Evolutionary conservation across 2,888 invertebrate genomes (phyloP).

Genomic region (Pteria penguin): DNA sequence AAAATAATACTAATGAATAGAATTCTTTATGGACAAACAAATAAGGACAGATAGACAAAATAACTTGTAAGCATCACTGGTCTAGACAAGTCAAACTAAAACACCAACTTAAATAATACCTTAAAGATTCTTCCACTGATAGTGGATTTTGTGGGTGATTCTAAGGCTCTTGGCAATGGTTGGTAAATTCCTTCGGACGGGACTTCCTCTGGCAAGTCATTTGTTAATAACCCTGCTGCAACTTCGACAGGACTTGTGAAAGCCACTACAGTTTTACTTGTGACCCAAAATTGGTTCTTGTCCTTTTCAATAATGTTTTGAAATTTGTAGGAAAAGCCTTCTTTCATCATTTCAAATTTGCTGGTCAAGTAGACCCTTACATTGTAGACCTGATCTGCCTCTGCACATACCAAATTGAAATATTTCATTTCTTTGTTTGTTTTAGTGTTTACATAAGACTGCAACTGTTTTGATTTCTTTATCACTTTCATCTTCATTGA

Average conservation of each 20-base stretch:
- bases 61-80: no score
- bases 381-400: not conserved
- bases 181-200: not conserved
- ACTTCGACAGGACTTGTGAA: not conserved
- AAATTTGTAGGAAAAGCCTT: conserved; percentile 1
- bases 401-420: not conserved
- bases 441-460: not conserved
- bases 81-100: no score
- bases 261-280: not conserved
- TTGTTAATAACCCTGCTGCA: no score
- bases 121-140: conserved; percentile 6
- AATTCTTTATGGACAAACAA: no score
- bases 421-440: conserved; percentile 4
- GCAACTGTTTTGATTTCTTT: conserved; percentile 1
- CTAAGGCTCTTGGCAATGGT: not conserved
- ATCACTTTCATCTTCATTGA: not conserved
- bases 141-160: conserved; percentile 4
- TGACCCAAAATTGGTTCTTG: not conserved
- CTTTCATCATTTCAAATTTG: conserved; percentile 3
- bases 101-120: no score
- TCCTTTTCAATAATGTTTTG: not conserved
- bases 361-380: conserved; percentile 1
- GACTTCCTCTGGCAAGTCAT: not conserved
- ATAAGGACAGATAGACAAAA: no score
- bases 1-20: no score